Base-by-base conservation (phyloP, 2,888 invertebrate genomes). In the Tortricodes alternella region DNA sequence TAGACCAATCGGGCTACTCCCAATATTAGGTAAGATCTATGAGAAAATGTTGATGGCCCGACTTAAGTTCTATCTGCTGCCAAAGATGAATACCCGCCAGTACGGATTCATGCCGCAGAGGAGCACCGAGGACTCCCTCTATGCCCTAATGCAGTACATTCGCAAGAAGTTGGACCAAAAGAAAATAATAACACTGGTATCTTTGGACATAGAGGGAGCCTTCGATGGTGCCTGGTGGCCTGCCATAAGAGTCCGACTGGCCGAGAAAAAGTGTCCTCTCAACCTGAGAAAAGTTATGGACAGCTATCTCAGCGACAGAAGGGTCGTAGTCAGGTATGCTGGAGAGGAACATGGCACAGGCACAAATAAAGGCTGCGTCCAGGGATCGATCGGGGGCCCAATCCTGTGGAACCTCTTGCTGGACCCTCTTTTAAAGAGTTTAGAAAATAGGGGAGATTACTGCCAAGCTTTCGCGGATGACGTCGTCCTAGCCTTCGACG, bases 371-470 rank as follows among this genome's bases (percentile, higher is more conserved):
- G 62, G 62, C 0, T 62, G 27, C 1, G 27, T 61, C 18, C 29
- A 63, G 11, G 53, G 60, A 1, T 48, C 61, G 4, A 34, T 62
- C n/a, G 46, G 60, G 6, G 55, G 65, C 6, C 58, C 62, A 18
- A 56, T 61, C 0, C 19, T 62, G 0, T 63, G 63, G 64, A 66
- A 63, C 35, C 23, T 66, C 0, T 35, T 64, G 0, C 43, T 65
- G 6, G 62, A 64, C 32, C 58, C 61, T 0, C 53, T 61, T 0
- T 29, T 60, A 3, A 24, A 38, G 8, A 19, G 21, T 0, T 24
- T 58, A 5, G 39, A 46, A 8, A 9, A 23, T 9, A 29, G 16
- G 0, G 39, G 38, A 0, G 18, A 44, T 1, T 51, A 59, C 32
- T 50, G 52, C 6, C 60, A 64, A 6, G 62, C 62, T 0, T 62